Evolutionary conservation across 2,888 invertebrate genomes (phyloP), one percentile per base, ranked within the genome.

Genomic region (Choristoneura rosaceana): DNA sequence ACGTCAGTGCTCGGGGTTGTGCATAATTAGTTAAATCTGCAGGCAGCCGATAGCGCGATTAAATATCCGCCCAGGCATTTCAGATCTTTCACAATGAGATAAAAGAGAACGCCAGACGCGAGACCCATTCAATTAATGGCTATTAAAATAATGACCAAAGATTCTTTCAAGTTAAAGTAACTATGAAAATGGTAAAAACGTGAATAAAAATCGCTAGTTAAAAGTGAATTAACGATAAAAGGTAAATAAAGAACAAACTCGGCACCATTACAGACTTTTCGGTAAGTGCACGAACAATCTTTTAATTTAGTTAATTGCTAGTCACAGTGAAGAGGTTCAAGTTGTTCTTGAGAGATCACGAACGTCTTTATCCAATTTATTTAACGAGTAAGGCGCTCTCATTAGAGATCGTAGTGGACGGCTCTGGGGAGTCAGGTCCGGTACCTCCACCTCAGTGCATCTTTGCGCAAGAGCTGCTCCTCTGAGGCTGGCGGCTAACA

Each of bases 351-450:
- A 94, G 91, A 93, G 92, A 92, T 93, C 93, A 92, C 89, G 91
- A 89, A 90, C 90, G 93, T 94, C 93, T 93, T 93, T 93, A 93
- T 93, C 92, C 93, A 93, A 94, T 94, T 93, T 93, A 91, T 94
- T 93, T 93, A 94, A 94, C 92, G 93, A 93, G 86, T 90, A 86
- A 88, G 88, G 89, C 88, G 87, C 87, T 86, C 92, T 93, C 93
- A 93, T 94, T 93, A 93, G 91, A 85, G 88, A 84, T 80, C 83
- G 87, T 86, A 88, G 88, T 89, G 92, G 90, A 89, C 90, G 69
- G 50, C 59, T 34, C 68, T 63, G 71, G 68, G 73, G 69, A 67
- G 71, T 66, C 41, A 33, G 50, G n/a, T 9, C 83, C 86, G 87
- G 86, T 86, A 87, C 87, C 87, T 88, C 83, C 81, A 78, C 82